Evolutionary conservation across 2,797 vertebrate species (phyloP).

Genomic region (Avahi laniger): DNA sequence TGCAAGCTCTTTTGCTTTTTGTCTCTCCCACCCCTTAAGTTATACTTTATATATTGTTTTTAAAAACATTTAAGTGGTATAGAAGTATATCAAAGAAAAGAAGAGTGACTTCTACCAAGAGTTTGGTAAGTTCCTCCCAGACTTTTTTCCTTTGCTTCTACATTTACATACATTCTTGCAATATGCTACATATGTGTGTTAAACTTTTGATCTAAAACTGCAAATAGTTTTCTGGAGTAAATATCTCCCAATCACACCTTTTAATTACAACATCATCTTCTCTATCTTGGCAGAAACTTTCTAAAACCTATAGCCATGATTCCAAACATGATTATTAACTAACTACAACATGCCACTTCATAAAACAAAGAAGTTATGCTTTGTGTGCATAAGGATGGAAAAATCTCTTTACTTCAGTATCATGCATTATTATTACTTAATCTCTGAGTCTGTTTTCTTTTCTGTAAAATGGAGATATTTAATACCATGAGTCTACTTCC

Average conservation of each 20-base stretch:
- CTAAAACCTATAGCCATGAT: background rate
- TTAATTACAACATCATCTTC: background rate
- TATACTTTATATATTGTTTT: background rate
- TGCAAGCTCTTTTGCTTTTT: background rate
- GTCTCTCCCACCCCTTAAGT: background rate
- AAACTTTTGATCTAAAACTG: background rate
- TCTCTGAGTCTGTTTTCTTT: background rate
- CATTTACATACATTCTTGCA: background rate
- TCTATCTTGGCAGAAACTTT: background rate
- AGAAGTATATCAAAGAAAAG: background rate
- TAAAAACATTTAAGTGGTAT: background rate
- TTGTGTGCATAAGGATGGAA: background rate
- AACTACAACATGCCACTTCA: background rate
- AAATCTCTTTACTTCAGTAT: background rate
- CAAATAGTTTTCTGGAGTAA: background rate
- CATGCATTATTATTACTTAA: background rate
- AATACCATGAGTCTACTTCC: background rate
- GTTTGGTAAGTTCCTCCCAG: background rate
- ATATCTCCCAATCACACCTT: background rate
- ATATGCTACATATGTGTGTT: background rate
- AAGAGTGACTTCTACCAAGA: background rate
- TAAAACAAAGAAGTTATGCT: background rate
- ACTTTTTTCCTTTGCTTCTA: background rate
- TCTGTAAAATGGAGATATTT: background rate
- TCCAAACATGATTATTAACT: background rate